Percentiles rank a stretch among this genome's conserved stretches.
Conservation (phyloP, 2,888 invertebrate genomes). For the Chloroclystis v-ata region DNA sequence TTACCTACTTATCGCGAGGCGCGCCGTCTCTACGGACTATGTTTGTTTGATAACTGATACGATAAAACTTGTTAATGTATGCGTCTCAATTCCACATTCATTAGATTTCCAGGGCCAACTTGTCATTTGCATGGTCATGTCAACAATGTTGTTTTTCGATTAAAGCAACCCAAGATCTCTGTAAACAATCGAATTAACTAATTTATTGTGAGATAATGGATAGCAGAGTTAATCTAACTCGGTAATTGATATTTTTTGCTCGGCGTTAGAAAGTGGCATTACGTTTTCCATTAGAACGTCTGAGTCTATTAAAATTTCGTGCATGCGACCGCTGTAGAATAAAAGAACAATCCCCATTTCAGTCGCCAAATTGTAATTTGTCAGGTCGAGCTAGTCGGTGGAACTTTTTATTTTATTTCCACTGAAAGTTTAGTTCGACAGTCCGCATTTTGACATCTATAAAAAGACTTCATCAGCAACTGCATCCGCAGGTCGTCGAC, state of each 20-base stretch:
- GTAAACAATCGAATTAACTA: constrained; percentile 7
- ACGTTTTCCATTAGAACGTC: constrained; percentile 47
- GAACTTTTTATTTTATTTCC: constrained; percentile 36
- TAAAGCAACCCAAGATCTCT: constrained; percentile 1
- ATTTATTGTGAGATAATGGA: constrained; percentile 16
- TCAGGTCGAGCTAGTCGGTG: constrained; percentile 30
- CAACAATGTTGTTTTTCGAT: constrained; percentile 18
- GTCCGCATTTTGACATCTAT: constrained; percentile 52
- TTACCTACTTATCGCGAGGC: constrained; percentile 35
- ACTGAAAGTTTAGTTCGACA: constrained; percentile 40
- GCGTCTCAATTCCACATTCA: constrained; percentile 27
- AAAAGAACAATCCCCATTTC: constrained; percentile 38
- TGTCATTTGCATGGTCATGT: constrained; percentile 25
- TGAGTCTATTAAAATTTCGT: constrained; percentile 51
- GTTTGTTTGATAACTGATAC: constrained; percentile 39
- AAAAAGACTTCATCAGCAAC: constrained; percentile 59
- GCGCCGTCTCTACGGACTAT: constrained; percentile 23
- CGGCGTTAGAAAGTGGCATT: constrained; percentile 52
- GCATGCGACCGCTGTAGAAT: constrained; percentile 35
- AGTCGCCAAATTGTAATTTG: constrained; percentile 41
- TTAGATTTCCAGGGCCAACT: constrained; percentile 17
- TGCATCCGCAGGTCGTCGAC: constrained; percentile 59
- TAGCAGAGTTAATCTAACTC: constrained; percentile 21
- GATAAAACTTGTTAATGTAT: constrained; percentile 32
- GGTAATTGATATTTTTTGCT: constrained; percentile 26